Base-by-base conservation (phyloP, 1,140 invertebrate species). In the Pteromalus puparum region DNA sequence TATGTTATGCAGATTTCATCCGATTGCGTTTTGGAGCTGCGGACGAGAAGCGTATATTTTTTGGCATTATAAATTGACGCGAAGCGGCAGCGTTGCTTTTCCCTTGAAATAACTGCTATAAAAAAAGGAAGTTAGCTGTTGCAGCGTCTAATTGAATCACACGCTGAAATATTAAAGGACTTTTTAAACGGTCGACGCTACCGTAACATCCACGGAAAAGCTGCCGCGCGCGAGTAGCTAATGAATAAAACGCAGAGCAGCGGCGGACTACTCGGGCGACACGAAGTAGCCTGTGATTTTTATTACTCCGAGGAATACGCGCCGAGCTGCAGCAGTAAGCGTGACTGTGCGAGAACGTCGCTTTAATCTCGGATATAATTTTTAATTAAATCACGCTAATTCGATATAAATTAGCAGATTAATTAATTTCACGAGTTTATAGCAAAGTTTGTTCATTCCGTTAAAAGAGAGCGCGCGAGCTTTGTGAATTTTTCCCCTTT, bases 371-470 rank as follows among this genome's bases (percentile, higher is more conserved):
- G 77, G 68, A 85, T 82, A 85, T 82, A 67, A 73, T 85, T 85
- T 85, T 85, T 82, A 85, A 82, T 85, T 85, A 82, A 85, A 85
- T 82, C 26, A 30, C 30, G 68, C 28, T 77, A 81, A 82, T 85
- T 85, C 80, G 67, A 82, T 85, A 82, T 85, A 82, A 85, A 85
- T 85, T 78, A 82, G 67, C 84, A 82, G 75, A 79, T 85, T 85
- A 81, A 85, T 85, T 85, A 85, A 81, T 85, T 76, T 77, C 77
- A 74, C 67, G 75, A 81, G 78, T 81, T 81, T 68, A 42, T 42
- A 77, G 76, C 79, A 81, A 85, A 84, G 68, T 84, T 84, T 67
- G 70, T 80, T 74, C 77, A n/a, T 80, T 84, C 18, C 65, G 65
- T 70, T 68, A 26, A 77, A 48, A 53, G 6, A 9, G n/a, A 13